These are phyloP conservation scores for Cyclophora albipunctata DNA, from an alignment of 2,888 invertebrate species.

Conservation along the genomic window DNA sequence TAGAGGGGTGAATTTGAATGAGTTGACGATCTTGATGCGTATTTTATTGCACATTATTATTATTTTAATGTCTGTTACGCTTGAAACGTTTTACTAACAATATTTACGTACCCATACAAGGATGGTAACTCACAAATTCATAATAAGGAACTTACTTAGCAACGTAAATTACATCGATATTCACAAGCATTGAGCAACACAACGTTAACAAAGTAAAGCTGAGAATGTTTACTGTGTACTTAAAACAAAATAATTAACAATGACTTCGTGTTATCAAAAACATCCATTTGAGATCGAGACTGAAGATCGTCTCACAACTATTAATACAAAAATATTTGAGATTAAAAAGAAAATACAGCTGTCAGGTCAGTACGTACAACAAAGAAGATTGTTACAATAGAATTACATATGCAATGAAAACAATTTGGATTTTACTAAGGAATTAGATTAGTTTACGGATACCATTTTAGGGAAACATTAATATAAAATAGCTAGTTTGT, in stretches of 20 bases:
- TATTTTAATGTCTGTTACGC: background rate
- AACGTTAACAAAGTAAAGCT: background rate
- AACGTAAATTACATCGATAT: background rate
- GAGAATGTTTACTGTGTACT: background rate
- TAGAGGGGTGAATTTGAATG: constrained; percentile 34
- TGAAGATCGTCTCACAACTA: constrained; percentile 73
- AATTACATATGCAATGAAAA: no score
- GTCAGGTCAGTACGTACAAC: constrained; percentile 74
- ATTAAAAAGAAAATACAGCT: constrained; percentile 90
- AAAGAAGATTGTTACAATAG: no score
- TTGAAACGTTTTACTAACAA: background rate
- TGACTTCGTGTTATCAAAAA: constrained; percentile 62
- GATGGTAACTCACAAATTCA: no score
- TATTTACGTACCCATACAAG: no score
- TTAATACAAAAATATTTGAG: constrained; percentile 87
- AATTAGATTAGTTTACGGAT: background rate
- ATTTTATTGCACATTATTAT: background rate
- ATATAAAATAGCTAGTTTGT: background rate
- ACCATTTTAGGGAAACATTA: background rate
- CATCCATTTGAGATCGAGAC: constrained; percentile 68
- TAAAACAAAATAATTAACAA: constrained; percentile 22
- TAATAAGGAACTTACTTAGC: background rate
- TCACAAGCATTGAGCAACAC: background rate
- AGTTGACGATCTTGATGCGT: background rate
- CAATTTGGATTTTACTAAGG: no score